A percentile compares a stretch with the other conserved stretches of the same genome.
Evolutionary conservation across 2,888 invertebrate species (phyloP).

Genomic region (Auanema sp.): DNA sequence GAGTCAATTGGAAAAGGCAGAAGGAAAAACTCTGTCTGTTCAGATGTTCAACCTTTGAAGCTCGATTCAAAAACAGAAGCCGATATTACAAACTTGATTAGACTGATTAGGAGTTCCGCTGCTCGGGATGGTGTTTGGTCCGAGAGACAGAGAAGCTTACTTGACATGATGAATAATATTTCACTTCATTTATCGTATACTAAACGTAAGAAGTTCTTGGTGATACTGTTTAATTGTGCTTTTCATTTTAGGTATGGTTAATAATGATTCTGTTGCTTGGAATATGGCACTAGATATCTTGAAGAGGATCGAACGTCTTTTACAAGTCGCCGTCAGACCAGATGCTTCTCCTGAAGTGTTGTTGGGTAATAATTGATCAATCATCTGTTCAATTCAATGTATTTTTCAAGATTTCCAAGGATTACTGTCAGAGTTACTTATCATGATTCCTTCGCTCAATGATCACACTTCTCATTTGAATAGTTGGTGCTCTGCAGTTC

Average conservation of each 20-base stretch:
- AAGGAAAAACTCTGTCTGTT: too few species aligned
- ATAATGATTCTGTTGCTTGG: conserved; percentile 1
- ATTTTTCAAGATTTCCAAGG: too few species aligned
- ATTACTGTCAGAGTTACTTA: background rate
- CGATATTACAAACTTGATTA: background rate
- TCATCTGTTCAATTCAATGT: too few species aligned
- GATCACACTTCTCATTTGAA: background rate
- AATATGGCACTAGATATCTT: background rate
- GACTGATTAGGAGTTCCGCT: background rate
- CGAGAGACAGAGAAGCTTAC: background rate
- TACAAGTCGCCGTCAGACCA: background rate
- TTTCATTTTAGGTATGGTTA: background rate
- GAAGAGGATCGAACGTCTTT: background rate
- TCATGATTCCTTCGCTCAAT: background rate
- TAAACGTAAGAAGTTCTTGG: background rate
- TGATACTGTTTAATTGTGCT: too few species aligned
- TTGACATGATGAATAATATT: background rate
- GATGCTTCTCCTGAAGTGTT: background rate
- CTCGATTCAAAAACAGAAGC: too few species aligned
- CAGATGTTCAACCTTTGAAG: too few species aligned
- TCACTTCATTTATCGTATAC: background rate
- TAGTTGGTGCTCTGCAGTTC: background rate
- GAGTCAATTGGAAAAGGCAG: too few species aligned
- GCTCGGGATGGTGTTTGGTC: conserved; percentile 1
- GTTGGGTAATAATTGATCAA: too few species aligned